phyloP scores from a whole-genome alignment of 2,797 vertebrate genomes.

The Lemur catta region DNA sequence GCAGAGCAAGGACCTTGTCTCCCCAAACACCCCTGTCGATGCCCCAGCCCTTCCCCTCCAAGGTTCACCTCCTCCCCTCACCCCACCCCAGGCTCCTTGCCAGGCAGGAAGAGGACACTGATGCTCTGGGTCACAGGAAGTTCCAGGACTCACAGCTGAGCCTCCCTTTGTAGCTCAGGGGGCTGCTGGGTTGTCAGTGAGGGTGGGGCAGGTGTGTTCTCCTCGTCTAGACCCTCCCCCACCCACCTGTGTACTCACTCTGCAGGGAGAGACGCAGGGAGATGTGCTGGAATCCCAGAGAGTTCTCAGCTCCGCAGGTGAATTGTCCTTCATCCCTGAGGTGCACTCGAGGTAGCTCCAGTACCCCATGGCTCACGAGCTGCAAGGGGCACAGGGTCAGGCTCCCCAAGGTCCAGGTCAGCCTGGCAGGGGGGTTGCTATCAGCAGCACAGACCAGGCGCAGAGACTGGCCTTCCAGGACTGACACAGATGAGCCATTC shows the following conservation, averaged over 20 bases:
- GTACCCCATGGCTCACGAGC: rapidly evolving
- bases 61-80: too few species aligned
- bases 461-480: background rate
- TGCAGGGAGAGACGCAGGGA: background rate
- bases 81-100: background rate
- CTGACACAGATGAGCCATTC: background rate
- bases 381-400: rapidly evolving
- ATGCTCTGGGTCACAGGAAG: background rate
- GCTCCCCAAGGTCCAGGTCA: background rate
- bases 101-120: too few species aligned
- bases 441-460: background rate
- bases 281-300: background rate
- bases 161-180: background rate
- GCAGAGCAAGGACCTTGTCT: background rate
- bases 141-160: background rate
- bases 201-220: rapidly evolving
- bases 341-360: background rate
- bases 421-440: background rate
- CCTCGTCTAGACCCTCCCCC: background rate
- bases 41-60: background rate
- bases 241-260: background rate
- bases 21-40: background rate
- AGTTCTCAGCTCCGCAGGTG: background rate
- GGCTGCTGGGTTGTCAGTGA: too few species aligned
- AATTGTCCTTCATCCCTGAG: background rate